A percentile compares a stretch with the other conserved stretches of the same genome.
Conservation (phyloP, 2,888 invertebrate genomes). For the Philereme vetulata region DNA sequence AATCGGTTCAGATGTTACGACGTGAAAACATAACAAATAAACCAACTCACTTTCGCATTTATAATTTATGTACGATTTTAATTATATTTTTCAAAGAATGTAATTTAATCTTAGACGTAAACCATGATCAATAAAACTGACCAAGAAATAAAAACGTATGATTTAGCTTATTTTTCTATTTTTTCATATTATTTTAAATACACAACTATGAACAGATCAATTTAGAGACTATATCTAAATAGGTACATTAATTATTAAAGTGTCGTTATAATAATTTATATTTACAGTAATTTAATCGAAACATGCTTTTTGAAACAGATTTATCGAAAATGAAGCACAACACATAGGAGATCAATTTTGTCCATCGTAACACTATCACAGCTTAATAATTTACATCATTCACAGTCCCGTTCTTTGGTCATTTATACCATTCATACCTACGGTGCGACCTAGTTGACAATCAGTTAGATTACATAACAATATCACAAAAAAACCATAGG, state of each 20-base stretch:
- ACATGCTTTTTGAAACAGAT: slow-evolving; percentile 34
- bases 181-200: slow-evolving; percentile 52
- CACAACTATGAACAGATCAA: slow-evolving; percentile 64
- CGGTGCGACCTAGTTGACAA: slow-evolving; percentile 8
- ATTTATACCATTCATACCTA: slow-evolving; percentile 42
- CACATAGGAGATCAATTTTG: slow-evolving; percentile 41
- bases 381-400: slow-evolving; percentile 72
- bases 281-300: slow-evolving; percentile 50
- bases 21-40: no score
- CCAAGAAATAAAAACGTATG: not conserved
- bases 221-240: slow-evolving; percentile 34
- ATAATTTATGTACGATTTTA: no score
- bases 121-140: no score
- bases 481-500: no score
- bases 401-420: slow-evolving; percentile 69
- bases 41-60: no score
- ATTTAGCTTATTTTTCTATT: slow-evolving; percentile 44
- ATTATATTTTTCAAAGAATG: no score
- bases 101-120: no score
- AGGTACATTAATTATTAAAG: slow-evolving; percentile 25
- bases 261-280: slow-evolving; percentile 40
- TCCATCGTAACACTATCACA: slow-evolving; percentile 69
- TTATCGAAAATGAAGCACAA: slow-evolving; percentile 33
- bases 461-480: no score
- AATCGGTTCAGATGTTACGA: no score